phyloP scores from a whole-genome alignment of 2,797 vertebrate species.

The Botia kubotai region DNA sequence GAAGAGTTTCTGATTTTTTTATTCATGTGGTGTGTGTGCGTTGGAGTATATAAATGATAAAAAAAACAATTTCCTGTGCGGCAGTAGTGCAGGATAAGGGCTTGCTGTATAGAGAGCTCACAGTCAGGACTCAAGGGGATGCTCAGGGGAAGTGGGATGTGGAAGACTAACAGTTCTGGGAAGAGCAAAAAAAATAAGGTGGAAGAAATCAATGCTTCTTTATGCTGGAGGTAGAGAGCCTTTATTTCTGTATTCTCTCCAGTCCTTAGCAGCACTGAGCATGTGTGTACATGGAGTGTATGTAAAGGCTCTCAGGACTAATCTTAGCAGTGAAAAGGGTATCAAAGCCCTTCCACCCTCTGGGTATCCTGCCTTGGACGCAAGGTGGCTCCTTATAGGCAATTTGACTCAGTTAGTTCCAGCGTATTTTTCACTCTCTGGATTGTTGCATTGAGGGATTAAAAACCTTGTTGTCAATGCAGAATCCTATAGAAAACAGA shows the following conservation, averaged over 20 bases:
- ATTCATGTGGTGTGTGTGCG: neutral
- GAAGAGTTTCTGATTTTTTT: neutral
- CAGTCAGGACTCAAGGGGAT: slow-evolving; percentile 57
- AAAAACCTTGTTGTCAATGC: neutral
- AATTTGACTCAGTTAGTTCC: slow-evolving; percentile 41
- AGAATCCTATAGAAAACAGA: neutral
- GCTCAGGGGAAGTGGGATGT: slow-evolving; percentile 51
- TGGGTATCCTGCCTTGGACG: slow-evolving; percentile 2
- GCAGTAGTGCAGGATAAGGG: slow-evolving; percentile 56
- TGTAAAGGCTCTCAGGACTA: slow-evolving; percentile 19
- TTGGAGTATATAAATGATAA: slow-evolving; percentile 56
- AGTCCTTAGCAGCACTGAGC: slow-evolving; percentile 19
- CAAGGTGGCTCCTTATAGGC: slow-evolving; percentile 27
- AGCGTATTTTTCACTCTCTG: slow-evolving; percentile 37
- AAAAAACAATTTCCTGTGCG: slow-evolving; percentile 66
- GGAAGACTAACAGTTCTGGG: slow-evolving; percentile 46
- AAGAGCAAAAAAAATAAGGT: slow-evolving; percentile 35
- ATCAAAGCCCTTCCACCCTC: slow-evolving; percentile 6
- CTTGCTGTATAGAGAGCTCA: slow-evolving; percentile 35
- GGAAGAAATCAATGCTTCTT: slow-evolving; percentile 50
- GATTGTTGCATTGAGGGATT: slow-evolving; percentile 1
- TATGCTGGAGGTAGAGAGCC: neutral
- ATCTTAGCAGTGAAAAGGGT: slow-evolving; percentile 24
- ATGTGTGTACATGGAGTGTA: slow-evolving; percentile 25
- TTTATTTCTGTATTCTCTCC: slow-evolving; percentile 14